Conservation (phyloP, 2,797 vertebrate species). For the Pseudomugil gertrudae region DNA sequence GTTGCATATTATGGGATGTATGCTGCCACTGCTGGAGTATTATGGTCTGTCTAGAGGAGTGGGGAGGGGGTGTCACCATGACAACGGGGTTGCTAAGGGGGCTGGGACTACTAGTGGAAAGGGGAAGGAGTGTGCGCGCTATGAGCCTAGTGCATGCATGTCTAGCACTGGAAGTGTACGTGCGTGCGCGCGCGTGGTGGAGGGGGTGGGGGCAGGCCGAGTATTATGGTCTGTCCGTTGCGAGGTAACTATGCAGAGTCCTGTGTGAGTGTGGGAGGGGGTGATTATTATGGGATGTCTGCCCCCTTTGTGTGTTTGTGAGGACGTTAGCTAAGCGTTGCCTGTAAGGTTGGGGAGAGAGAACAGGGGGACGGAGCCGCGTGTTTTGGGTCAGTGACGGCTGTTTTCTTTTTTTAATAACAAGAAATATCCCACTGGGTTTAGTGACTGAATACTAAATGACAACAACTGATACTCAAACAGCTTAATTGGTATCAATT, state of each 20-base stretch:
- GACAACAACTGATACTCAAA: slow-evolving; percentile 46
- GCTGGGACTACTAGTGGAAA: slow-evolving; percentile 82
- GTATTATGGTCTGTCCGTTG: slow-evolving; percentile 92
- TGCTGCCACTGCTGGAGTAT: slow-evolving; percentile 79
- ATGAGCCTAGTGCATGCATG: slow-evolving; percentile 67
- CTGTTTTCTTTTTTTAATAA: slow-evolving; percentile 14
- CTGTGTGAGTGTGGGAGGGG: slow-evolving; percentile 82
- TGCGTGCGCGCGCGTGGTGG: slow-evolving; percentile 55
- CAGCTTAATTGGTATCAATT: slow-evolving; percentile 48
- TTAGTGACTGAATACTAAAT: slow-evolving; percentile 48
- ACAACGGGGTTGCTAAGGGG: slow-evolving; percentile 86
- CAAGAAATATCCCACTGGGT: slow-evolving; percentile 32
- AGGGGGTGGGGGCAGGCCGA: slow-evolving; percentile 78
- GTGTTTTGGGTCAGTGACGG: slow-evolving; percentile 74
- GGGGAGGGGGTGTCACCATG: slow-evolving; percentile 79
- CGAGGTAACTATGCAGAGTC: slow-evolving; percentile 90
- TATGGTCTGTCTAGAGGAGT: slow-evolving; percentile 81
- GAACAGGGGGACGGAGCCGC: slow-evolving; percentile 76
- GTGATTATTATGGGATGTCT: slow-evolving; percentile 89
- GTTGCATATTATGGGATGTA: slow-evolving; percentile 88
- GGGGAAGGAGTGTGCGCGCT: slow-evolving; percentile 77
- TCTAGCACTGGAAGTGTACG: slow-evolving; percentile 56
- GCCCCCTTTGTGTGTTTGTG: slow-evolving; percentile 88
- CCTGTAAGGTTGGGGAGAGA: slow-evolving; percentile 75
- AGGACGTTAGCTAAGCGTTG: slow-evolving; percentile 84